phyloP scores from a whole-genome alignment of 2,888 invertebrate genomes.

The Lochmaea crataegi region DNA sequence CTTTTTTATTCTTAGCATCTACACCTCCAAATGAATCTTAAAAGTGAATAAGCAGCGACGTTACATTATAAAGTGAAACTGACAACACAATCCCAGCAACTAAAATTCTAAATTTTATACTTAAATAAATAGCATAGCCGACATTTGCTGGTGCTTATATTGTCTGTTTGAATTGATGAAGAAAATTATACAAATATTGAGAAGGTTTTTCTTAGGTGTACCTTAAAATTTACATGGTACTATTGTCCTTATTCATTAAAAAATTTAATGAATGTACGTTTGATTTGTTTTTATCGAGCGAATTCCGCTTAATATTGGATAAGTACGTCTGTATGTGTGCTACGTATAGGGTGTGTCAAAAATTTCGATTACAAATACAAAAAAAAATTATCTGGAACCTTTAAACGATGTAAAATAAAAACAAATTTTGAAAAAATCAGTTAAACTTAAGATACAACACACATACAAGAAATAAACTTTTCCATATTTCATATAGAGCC shows the following conservation, averaged over 20 bases:
- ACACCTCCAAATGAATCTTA: too few species aligned
- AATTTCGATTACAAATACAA: not conserved
- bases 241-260: conserved; percentile 48
- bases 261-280: conserved; percentile 37
- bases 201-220: conserved; percentile 36
- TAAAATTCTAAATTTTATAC: conserved; percentile 52
- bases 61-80: conserved; percentile 17
- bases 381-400: not conserved
- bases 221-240: conserved; percentile 48
- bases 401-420: not conserved
- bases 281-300: conserved; percentile 31
- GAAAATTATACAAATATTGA: conserved; percentile 20
- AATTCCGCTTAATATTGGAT: conserved; percentile 25
- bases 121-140: conserved; percentile 47
- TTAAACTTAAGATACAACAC: conserved; percentile 32
- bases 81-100: conserved; percentile 40
- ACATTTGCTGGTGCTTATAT: conserved; percentile 39
- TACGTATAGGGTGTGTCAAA: not conserved
- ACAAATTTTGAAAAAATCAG: conserved; percentile 9
- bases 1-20: too few species aligned
- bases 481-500: conserved; percentile 44
- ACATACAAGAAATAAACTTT: conserved; percentile 56
- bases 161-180: conserved; percentile 31
- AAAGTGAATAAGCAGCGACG: not conserved
- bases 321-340: conserved; percentile 24